Percentiles rank a stretch among this genome's conserved stretches.
These are phyloP conservation scores for Orius insidiosus DNA, from an alignment of 1,140 invertebrate species.

Conservation along the genomic window DNA sequence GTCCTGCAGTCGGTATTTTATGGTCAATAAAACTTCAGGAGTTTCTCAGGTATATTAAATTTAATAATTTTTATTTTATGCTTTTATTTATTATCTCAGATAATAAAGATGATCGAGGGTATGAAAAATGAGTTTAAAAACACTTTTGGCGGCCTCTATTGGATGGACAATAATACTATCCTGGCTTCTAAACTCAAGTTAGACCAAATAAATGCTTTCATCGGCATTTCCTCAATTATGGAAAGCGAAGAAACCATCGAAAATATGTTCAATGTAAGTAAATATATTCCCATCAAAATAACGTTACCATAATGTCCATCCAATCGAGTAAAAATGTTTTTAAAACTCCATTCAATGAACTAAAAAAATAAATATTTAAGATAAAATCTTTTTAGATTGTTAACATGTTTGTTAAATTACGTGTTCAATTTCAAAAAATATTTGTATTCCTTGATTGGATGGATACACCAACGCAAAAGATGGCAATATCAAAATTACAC, in stretches of 20 bases:
- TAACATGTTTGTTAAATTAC: too few relatives aligned
- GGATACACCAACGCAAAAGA: too few relatives aligned
- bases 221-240: conserved; percentile 69
- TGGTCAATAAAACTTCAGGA: neutral
- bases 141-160: conserved; percentile 46
- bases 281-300: neutral
- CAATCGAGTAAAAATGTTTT: too few relatives aligned
- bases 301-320: too few relatives aligned
- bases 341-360: too few relatives aligned
- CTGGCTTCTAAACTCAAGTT: conserved; percentile 50
- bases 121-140: conserved; percentile 59
- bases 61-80: conserved; percentile 13
- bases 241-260: conserved; percentile 22
- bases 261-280: neutral
- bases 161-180: conserved; percentile 75
- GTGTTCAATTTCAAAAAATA: too few relatives aligned
- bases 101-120: conserved; percentile 57
- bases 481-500: too few relatives aligned
- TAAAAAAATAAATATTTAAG: too few relatives aligned
- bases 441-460: too few relatives aligned
- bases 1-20: conserved; percentile 14
- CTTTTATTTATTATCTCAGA: too few relatives aligned
- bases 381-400: too few relatives aligned
- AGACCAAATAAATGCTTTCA: conserved; percentile 48
- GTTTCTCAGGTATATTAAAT: conserved; percentile 1